These are phyloP conservation scores for Ceyx melanurus DNA, from an alignment of 2,113 vertebrate species.

Conservation along the genomic window DNA sequence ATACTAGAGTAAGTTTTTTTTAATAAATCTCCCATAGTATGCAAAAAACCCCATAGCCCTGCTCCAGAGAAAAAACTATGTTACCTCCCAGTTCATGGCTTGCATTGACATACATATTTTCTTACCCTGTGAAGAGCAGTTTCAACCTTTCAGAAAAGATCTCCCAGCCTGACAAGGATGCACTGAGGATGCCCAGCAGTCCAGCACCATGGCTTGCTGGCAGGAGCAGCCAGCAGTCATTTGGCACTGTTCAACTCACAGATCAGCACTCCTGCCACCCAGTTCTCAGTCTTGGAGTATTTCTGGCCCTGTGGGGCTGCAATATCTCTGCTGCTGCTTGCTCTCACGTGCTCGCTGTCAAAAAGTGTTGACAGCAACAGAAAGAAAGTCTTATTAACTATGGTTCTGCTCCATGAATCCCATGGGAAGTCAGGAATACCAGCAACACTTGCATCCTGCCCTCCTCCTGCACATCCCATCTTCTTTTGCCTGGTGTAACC, in stretches of 20 bases:
- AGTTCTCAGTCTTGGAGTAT: not conserved
- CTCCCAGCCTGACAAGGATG: not conserved
- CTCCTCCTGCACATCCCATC: not conserved
- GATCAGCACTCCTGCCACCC: not conserved
- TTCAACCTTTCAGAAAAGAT: not conserved
- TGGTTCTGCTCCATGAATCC: not conserved
- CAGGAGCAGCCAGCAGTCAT: not conserved
- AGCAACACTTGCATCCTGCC: not conserved
- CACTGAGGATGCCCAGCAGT: not conserved
- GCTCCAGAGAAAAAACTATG: not conserved
- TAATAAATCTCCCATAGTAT: not conserved
- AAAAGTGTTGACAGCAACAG: not conserved
- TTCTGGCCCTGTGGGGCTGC: not conserved
- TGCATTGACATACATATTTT: not conserved
- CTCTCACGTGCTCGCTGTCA: accelerated
- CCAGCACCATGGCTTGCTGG: not conserved
- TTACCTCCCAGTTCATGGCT: not conserved
- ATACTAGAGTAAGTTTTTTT: not conserved
- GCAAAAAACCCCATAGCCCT: not conserved
- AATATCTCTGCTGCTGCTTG: not conserved
- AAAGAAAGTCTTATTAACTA: not conserved
- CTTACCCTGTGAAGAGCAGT: not conserved
- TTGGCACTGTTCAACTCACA: not conserved
- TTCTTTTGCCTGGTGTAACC: not conserved
- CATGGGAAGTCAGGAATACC: not conserved